A percentile compares a stretch with the other conserved stretches of the same genome.
These are phyloP conservation scores for Thalassophryne amazonica DNA, from an alignment of 2,797 vertebrate species.

Conservation along the genomic window DNA sequence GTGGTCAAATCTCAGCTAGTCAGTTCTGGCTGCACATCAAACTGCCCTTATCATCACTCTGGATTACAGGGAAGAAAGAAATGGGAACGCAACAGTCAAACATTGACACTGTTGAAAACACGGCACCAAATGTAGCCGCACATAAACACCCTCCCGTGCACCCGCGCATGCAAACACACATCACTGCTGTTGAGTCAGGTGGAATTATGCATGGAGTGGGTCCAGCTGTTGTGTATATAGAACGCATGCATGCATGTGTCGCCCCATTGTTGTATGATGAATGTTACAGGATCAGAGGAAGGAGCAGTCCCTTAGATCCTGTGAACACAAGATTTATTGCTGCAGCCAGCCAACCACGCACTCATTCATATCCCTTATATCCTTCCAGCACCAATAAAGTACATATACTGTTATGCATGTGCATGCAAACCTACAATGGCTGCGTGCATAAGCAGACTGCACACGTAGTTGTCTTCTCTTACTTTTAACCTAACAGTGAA, in stretches of 20 bases:
- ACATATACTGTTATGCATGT: slow-evolving; percentile 7
- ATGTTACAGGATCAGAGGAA: slow-evolving; percentile 31
- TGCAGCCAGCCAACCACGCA: slow-evolving; percentile 17
- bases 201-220: slow-evolving; percentile 28
- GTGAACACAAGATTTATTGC: slow-evolving; percentile 52
- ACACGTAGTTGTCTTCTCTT: not conserved
- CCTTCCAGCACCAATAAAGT: not conserved
- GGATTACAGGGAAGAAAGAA: slow-evolving; percentile 21
- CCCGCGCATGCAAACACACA: not conserved
- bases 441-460: not conserved
- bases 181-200: slow-evolving; percentile 28
- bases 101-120: too few species aligned
- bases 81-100: slow-evolving; percentile 8
- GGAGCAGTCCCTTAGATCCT: slow-evolving; percentile 40
- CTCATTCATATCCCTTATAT: slow-evolving; percentile 25
- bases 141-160: not conserved
- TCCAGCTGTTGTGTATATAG: slow-evolving; percentile 1
- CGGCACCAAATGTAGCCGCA: not conserved
- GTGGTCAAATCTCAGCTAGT: slow-evolving; percentile 33
- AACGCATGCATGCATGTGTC: slow-evolving; percentile 6
- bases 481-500: not conserved
- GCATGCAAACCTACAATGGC: not conserved
- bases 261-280: slow-evolving; percentile 40
- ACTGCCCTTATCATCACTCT: slow-evolving; percentile 28
- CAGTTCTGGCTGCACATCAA: slow-evolving; percentile 38